phyloP scores from a whole-genome alignment of 2,888 invertebrate genomes.

The Brachycybe producta region DNA sequence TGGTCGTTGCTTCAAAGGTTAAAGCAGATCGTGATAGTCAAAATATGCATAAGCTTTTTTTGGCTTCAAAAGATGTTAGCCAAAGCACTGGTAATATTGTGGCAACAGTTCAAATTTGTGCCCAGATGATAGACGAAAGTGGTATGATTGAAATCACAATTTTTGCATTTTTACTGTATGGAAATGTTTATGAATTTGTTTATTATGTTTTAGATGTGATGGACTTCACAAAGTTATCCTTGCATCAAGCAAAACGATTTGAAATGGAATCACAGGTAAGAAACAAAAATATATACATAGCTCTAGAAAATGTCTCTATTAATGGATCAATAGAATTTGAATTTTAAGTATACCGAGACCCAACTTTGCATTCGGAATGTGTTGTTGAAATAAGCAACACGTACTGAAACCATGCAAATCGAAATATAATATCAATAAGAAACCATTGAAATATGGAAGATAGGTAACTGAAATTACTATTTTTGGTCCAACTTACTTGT shows the following conservation, averaged over 20 bases:
- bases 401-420: no score
- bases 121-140: constrained; percentile 68
- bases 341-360: no score
- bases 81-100: constrained; percentile 83
- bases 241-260: constrained; percentile 86
- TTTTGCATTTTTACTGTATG: neutral
- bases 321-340: neutral
- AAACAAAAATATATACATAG: no score
- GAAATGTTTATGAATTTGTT: neutral
- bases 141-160: constrained; percentile 38
- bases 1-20: constrained; percentile 92
- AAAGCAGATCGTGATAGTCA: constrained; percentile 75
- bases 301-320: no score
- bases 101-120: constrained; percentile 81
- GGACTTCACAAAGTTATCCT: constrained; percentile 73
- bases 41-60: constrained; percentile 64
- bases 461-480: no score
- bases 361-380: neutral
- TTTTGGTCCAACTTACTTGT: no score
- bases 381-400: no score
- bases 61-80: constrained; percentile 77
- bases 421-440: no score
- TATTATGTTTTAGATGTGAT: constrained; percentile 53
- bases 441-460: no score
- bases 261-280: constrained; percentile 98